These are phyloP conservation scores for Oreochromis aureus DNA, from an alignment of 2,113 vertebrate genomes.

Conservation along the genomic window DNA sequence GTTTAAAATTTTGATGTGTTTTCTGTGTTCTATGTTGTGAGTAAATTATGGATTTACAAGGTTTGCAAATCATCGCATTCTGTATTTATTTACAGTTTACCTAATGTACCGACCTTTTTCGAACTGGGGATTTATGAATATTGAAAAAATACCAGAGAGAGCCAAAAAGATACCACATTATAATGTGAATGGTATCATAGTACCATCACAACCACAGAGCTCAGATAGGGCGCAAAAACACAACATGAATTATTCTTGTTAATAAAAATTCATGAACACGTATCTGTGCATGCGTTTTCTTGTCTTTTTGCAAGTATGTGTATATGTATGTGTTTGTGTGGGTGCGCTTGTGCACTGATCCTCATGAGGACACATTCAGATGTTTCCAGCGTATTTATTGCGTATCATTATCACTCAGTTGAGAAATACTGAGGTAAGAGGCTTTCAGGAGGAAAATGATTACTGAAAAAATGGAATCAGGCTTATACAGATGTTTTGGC, in stretches of 20 bases:
- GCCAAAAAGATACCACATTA: not conserved
- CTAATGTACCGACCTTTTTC: not conserved
- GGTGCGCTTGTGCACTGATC: not conserved
- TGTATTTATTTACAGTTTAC: not conserved
- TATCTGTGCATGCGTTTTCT: slow-evolving; percentile 5
- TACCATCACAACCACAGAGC: not conserved
- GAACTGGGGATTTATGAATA: not conserved
- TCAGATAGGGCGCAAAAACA: not conserved
- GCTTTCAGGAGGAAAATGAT: not conserved
- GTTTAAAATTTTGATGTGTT: not conserved
- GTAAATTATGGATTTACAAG: not conserved
- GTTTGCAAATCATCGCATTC: not conserved
- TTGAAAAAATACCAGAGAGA: not conserved
- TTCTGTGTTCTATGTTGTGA: not conserved
- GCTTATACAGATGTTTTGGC: slow-evolving; percentile 47
- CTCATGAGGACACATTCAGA: not conserved
- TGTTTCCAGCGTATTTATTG: not conserved
- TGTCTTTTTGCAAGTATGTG: not conserved
- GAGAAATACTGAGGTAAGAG: not conserved
- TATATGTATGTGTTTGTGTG: not conserved
- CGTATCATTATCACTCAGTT: not conserved
- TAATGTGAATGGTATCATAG: not conserved
- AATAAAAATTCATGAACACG: slow-evolving; percentile 25
- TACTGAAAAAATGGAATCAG: slow-evolving; percentile 23
- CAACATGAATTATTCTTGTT: slow-evolving; percentile 21